Evolutionary conservation across 2,113 vertebrate genomes (phyloP), one percentile per base, ranked within the genome.

Genomic region (Sorex araneus): DNA sequence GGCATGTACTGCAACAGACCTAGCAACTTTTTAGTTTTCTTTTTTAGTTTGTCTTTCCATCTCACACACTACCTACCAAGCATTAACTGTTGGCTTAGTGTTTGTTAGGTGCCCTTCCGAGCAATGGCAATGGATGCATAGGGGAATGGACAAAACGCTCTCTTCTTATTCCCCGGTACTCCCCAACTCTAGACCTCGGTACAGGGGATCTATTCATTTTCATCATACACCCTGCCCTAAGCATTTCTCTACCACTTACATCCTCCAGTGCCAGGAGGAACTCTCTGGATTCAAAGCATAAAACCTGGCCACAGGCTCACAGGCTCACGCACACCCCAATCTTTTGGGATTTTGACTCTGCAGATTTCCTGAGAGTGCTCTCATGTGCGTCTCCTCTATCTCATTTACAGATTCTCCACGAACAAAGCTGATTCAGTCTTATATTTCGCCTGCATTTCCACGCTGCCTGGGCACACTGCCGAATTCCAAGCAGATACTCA

Each of bases 401-500:
- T 80, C 9, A 21, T 87, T 85, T 66, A 18, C n/a, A 81, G 84
- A 50, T 21, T 82, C 73, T 60, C 40, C 19, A 34, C 66, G 63
- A 23, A 32, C 3, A 43, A 47, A 47, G 25, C 67, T n/a, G 43
- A 60, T 21, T 54, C 50, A 15, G 27, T n/a, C 60, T 30, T 77
- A 34, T 1, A 2, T 94, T 63, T 86, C 9, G 18, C 32, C 77
- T 84, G 0, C 74, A 76, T 93, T 66, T 74, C 77, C 70, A 16
- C 19, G 28, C 19, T 81, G 21, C 43, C 91, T 70, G 89, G 89
- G 87, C 67, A 32, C 16, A 54, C 40, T 86, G 91, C 79, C 12
- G 0, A 79, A 69, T 54, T 83, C 91, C 7, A 32, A 94, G 32
- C 45, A 80, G 76, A 74, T 74, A 47, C 67, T 89, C 89, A 69